phyloP scores from a whole-genome alignment of 2,113 vertebrate species.

The Xenus cinereus region DNA sequence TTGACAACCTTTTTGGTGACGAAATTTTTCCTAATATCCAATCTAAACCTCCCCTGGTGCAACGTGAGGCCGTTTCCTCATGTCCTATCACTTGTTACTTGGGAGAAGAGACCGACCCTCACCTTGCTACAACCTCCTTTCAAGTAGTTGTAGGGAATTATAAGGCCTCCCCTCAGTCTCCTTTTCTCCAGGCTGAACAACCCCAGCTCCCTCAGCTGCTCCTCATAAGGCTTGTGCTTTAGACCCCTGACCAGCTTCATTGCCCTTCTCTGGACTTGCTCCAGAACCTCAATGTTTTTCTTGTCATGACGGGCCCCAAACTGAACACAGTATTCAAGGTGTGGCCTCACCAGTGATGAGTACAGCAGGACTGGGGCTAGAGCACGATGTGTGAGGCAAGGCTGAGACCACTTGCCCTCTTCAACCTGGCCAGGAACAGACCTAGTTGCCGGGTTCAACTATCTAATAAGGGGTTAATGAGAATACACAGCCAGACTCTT shows the following conservation, averaged over 20 bases:
- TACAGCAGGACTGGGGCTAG: neutral
- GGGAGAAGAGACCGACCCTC: neutral
- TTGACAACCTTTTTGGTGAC: neutral
- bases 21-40: neutral
- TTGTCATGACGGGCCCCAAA: neutral
- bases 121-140: neutral
- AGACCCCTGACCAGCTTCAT: neutral
- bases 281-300: neutral
- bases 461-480: neutral
- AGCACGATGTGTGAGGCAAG: fast-evolving
- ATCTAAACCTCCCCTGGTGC: neutral
- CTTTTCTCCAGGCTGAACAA: neutral
- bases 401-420: neutral
- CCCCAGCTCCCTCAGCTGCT: neutral
- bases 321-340: too few species aligned
- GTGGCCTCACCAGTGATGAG: too few species aligned
- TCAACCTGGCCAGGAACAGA: neutral
- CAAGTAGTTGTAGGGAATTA: neutral
- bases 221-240: neutral
- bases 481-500: neutral
- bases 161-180: neutral
- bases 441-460: neutral
- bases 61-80: neutral
- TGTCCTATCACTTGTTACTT: neutral
- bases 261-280: neutral